phyloP scores from a whole-genome alignment of 2,113 vertebrate species.

The Stigmatopora argus region DNA sequence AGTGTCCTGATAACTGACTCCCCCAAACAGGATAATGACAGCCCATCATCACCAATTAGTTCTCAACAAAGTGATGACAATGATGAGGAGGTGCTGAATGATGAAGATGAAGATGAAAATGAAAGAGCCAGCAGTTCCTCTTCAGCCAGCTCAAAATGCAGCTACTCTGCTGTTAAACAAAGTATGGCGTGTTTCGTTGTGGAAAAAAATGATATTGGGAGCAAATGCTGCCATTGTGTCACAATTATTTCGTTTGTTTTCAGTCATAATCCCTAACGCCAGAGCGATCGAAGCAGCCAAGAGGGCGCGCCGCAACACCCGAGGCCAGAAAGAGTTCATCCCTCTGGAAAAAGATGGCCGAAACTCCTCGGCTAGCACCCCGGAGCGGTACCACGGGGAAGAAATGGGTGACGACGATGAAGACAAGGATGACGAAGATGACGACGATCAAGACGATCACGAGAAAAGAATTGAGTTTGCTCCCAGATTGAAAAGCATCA shows the following conservation, averaged over 20 bases:
- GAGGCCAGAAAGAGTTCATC: slow-evolving; percentile 75
- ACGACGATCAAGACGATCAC: slow-evolving; percentile 77
- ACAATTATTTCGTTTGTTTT: slow-evolving; percentile 17
- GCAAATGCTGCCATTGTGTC: not conserved
- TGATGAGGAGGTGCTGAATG: not conserved
- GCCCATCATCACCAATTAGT: slow-evolving; percentile 28
- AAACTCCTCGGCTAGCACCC: slow-evolving; percentile 36
- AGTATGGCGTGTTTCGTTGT: slow-evolving; percentile 45
- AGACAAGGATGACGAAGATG: slow-evolving; percentile 45
- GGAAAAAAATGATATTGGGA: not conserved
- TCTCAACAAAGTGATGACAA: slow-evolving; percentile 2
- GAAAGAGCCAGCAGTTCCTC: slow-evolving; percentile 18
- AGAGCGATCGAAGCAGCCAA: slow-evolving; percentile 70
- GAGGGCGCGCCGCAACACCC: slow-evolving; percentile 65
- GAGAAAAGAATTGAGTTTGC: slow-evolving; percentile 76
- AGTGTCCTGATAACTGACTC: slow-evolving; percentile 14
- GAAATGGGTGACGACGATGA: slow-evolving; percentile 32
- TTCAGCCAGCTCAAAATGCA: slow-evolving; percentile 45
- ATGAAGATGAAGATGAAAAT: slow-evolving; percentile 16
- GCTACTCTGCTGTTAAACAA: slow-evolving; percentile 27
- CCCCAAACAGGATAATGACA: slow-evolving; percentile 20
- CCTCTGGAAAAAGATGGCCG: slow-evolving; percentile 59
- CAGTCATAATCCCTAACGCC: slow-evolving; percentile 72
- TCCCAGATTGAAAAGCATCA: slow-evolving; percentile 73
- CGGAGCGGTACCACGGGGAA: slow-evolving; percentile 43